Conservation (phyloP, 1,140 invertebrate species). For the Zaprionus capensis region DNA sequence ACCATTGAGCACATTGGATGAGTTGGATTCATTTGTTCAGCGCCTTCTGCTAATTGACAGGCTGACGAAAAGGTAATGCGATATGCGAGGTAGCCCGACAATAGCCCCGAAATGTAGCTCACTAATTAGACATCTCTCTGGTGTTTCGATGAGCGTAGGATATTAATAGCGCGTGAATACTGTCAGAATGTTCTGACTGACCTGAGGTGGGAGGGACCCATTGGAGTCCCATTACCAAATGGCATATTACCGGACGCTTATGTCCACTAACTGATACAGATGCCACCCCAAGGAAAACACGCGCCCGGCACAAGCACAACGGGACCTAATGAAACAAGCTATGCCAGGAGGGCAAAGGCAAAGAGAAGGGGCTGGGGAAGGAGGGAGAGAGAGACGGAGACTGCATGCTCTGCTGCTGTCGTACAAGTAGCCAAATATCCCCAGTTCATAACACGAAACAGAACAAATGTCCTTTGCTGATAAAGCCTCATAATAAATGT, state of each 20-base stretch:
- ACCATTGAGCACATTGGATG: background rate
- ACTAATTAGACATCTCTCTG: background rate
- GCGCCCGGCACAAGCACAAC: constrained; percentile 37
- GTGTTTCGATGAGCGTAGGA: background rate
- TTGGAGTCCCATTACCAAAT: constrained; percentile 33
- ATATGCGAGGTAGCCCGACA: background rate
- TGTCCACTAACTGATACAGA: constrained; percentile 76
- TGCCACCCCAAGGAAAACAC: constrained; percentile 77
- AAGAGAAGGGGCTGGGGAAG: constrained; percentile 27
- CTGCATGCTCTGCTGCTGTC: constrained; percentile 19
- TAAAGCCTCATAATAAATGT: constrained; percentile 84
- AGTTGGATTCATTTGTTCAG: background rate
- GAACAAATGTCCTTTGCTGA: constrained; percentile 83
- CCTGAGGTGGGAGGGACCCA: background rate
- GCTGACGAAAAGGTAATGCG: constrained; percentile 5
- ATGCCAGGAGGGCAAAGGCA: constrained; percentile 19
- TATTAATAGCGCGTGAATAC: background rate
- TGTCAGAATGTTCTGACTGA: background rate
- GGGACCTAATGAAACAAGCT: constrained; percentile 65
- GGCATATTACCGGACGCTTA: constrained; percentile 76
- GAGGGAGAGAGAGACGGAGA: constrained; percentile 5
- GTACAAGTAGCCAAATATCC: constrained; percentile 73
- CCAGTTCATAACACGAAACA: constrained; percentile 76
- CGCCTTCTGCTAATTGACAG: background rate
- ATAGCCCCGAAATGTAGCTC: background rate